A percentile compares a stretch with the other conserved stretches of the same genome.
phyloP scores from a whole-genome alignment of 2,888 invertebrate species.

The Morinoia aosen region DNA sequence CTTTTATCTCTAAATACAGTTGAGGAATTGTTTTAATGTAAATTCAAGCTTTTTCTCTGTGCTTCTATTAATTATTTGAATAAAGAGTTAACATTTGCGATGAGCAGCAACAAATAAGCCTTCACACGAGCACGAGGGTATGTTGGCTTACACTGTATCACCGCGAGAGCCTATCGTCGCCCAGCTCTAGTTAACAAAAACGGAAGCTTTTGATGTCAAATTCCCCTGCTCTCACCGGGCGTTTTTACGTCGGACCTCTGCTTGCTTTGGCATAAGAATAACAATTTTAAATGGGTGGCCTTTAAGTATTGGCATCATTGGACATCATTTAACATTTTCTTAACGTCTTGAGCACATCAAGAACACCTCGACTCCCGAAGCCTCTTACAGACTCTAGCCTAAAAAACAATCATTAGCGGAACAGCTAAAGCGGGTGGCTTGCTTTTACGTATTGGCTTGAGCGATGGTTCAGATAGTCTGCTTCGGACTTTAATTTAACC shows the following conservation, averaged over 20 bases:
- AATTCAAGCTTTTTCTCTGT: too few relatives aligned
- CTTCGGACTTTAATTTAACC: background rate
- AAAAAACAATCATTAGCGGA: conserved; percentile 25
- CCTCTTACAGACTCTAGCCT: background rate
- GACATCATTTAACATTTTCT: conserved; percentile 49
- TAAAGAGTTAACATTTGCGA: too few relatives aligned
- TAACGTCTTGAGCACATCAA: conserved; percentile 35
- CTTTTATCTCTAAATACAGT: too few relatives aligned
- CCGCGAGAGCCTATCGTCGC: background rate
- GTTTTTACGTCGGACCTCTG: conserved; percentile 12
- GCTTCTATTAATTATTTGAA: too few relatives aligned
- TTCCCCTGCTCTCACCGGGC: background rate
- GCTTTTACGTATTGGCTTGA: background rate
- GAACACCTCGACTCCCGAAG: background rate
- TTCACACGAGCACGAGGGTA: background rate
- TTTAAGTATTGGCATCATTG: conserved; percentile 46
- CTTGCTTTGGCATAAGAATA: conserved; percentile 32
- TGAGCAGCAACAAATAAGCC: too few relatives aligned
- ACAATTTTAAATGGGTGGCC: conserved; percentile 49
- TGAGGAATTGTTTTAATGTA: too few relatives aligned
- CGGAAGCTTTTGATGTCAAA: background rate
- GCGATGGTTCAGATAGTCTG: background rate
- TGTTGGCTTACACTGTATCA: background rate
- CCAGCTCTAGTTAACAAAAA: background rate
- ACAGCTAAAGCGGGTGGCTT: background rate